Percentiles rank a stretch among this genome's conserved stretches.
These are phyloP conservation scores for Nibea albiflora DNA, from an alignment of 2,113 vertebrate genomes.

Conservation along the genomic window DNA sequence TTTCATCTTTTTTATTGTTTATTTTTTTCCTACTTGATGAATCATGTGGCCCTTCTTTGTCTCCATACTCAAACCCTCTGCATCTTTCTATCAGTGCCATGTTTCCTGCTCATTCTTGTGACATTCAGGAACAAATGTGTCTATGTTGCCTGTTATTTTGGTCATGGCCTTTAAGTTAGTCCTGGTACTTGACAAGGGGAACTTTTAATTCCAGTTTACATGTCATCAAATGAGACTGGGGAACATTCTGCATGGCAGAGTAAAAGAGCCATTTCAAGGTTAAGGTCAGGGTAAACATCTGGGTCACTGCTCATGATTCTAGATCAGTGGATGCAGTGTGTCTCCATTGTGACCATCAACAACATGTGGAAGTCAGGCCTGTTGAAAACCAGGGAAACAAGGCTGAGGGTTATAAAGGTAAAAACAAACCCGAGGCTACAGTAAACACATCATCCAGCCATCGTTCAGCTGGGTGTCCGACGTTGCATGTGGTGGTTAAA, in stretches of 20 bases:
- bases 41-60: neutral
- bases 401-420: neutral
- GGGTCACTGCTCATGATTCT: neutral
- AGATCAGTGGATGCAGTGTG: neutral
- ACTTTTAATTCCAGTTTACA: neutral
- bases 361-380: neutral
- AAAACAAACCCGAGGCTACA: constrained; percentile 20
- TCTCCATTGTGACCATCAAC: neutral
- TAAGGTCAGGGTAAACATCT: neutral
- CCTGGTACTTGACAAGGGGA: neutral
- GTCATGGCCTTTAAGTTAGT: too few species aligned
- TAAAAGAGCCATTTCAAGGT: neutral
- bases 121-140: neutral
- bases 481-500: neutral
- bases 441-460: constrained; percentile 8
- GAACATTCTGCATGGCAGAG: too few species aligned
- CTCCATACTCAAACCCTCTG: neutral
- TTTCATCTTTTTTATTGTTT: neutral
- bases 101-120: neutral
- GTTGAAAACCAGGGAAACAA: neutral
- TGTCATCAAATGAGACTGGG: neutral
- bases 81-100: neutral
- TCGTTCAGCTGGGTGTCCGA: neutral
- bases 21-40: neutral
- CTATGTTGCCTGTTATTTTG: neutral